Conservation (phyloP, 2,113 vertebrate species). For the Elachura formosa region DNA sequence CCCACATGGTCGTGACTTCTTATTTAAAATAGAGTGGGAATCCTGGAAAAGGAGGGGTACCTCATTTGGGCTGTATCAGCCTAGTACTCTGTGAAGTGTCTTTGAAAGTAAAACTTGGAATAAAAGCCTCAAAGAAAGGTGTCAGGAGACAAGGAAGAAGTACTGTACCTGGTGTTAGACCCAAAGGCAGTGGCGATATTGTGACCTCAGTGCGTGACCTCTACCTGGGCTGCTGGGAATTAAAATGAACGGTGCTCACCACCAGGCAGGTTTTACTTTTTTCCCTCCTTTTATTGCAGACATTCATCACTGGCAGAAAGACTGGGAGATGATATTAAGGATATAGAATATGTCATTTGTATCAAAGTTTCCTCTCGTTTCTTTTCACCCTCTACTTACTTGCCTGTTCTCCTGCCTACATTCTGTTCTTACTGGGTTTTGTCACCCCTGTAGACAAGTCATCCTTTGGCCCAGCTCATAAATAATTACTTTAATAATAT, state of each 20-base stretch:
- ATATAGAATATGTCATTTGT: conserved; percentile 31
- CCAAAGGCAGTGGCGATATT: background rate
- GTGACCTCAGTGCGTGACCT: background rate
- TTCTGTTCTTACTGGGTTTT: background rate
- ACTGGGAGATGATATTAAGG: conserved; percentile 44
- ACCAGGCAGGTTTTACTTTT: conserved; percentile 35
- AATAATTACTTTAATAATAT: conserved; percentile 15
- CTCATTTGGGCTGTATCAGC: background rate
- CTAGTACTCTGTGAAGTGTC: background rate
- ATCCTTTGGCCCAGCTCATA: background rate
- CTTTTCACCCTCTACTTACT: background rate
- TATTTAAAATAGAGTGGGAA: background rate
- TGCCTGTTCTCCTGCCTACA: background rate
- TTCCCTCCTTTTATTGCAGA: conserved; percentile 47
- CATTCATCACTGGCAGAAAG: conserved; percentile 45
- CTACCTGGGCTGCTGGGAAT: background rate
- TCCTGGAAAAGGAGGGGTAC: background rate
- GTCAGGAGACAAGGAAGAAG: background rate
- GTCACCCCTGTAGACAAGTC: background rate
- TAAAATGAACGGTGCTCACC: background rate
- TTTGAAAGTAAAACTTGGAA: background rate
- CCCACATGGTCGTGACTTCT: background rate
- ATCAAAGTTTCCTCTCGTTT: background rate
- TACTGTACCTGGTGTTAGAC: background rate
- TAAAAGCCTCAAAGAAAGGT: background rate